Evolutionary conservation across 37 sponge, comb jelly and placozoan species (phyloP).

Genomic region (Diacarnus erythraeanus): DNA sequence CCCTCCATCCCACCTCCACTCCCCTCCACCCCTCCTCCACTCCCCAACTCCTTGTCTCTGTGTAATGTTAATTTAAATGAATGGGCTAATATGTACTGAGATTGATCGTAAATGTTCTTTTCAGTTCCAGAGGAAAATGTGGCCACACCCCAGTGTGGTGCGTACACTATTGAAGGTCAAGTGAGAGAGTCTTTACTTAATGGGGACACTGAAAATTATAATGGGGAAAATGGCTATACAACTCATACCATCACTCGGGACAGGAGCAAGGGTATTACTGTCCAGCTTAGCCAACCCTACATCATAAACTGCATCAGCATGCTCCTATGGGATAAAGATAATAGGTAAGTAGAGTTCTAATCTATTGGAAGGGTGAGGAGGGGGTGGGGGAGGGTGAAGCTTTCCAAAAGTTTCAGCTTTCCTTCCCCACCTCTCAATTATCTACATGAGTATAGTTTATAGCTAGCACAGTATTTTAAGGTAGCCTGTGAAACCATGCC

Average conservation of each 20-base stretch:
- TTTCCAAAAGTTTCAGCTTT: too few species aligned
- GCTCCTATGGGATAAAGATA: conserved; percentile 94
- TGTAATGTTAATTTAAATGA: background rate
- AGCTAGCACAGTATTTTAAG: too few species aligned
- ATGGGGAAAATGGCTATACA: conserved; percentile 81
- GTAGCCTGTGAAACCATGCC: too few species aligned
- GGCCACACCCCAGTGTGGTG: conserved; percentile 71
- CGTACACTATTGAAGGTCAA: conserved; percentile 63
- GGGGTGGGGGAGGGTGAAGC: too few species aligned
- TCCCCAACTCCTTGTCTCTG: too few species aligned
- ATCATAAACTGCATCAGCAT: conserved; percentile 86
- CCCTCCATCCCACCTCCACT: too few species aligned
- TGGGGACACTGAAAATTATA: conserved; percentile 84
- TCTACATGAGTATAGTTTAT: too few species aligned
- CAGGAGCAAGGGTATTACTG: conserved; percentile 78
- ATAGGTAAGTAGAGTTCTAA: conserved; percentile 37
- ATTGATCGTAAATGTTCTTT: too few species aligned
- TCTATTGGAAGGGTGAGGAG: too few species aligned
- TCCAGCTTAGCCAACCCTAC: conserved; percentile 80
- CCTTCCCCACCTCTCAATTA: too few species aligned
- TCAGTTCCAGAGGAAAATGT: conserved; percentile 86
- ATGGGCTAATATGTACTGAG: too few species aligned
- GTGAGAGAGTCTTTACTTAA: conserved; percentile 69
- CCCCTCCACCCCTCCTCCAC: too few species aligned
- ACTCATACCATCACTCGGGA: conserved; percentile 68